These are phyloP conservation scores for Meiosimyza decipiens DNA, from an alignment of 2,888 invertebrate genomes.

Conservation along the genomic window DNA sequence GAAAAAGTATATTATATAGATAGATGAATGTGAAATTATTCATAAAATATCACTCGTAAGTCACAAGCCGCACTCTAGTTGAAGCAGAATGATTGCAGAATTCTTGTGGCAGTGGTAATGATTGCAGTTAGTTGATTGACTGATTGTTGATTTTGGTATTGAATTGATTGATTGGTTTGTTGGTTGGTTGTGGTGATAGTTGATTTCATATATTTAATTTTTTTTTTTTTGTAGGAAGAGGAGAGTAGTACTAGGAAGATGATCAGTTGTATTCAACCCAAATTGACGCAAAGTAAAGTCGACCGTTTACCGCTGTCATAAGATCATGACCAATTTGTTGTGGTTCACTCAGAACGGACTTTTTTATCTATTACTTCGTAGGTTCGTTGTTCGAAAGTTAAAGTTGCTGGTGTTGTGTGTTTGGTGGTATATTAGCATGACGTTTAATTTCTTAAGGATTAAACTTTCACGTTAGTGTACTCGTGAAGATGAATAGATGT, in stretches of 20 bases:
- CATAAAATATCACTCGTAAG: slow-evolving; percentile 15
- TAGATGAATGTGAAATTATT: not conserved
- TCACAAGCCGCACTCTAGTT: slow-evolving; percentile 35
- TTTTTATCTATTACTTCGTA: slow-evolving; percentile 5
- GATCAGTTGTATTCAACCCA: slow-evolving; percentile 28
- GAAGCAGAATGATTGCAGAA: slow-evolving; percentile 37
- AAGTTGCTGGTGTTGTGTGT: slow-evolving; percentile 31
- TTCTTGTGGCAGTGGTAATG: slow-evolving; percentile 37
- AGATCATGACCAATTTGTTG: slow-evolving; percentile 5
- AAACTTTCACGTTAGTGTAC: not conserved
- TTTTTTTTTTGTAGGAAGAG: slow-evolving; percentile 20
- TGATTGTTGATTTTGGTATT: slow-evolving; percentile 40
- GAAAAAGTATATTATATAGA: no score
- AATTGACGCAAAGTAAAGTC: slow-evolving; percentile 17
- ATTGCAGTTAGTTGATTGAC: slow-evolving; percentile 37
- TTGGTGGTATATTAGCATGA: slow-evolving; percentile 24
- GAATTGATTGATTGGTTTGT: slow-evolving; percentile 43
- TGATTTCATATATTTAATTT: slow-evolving; percentile 36
- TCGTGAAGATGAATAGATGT: slow-evolving; percentile 24
- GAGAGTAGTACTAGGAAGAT: slow-evolving; percentile 27
- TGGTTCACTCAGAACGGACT: slow-evolving; percentile 11
- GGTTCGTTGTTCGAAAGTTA: slow-evolving; percentile 16
- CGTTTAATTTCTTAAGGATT: slow-evolving; percentile 15
- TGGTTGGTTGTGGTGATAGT: slow-evolving; percentile 44
- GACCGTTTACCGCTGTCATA: slow-evolving; percentile 16